Conservation (phyloP, 2,888 invertebrate genomes). For the Drosophila prolongata region DNA sequence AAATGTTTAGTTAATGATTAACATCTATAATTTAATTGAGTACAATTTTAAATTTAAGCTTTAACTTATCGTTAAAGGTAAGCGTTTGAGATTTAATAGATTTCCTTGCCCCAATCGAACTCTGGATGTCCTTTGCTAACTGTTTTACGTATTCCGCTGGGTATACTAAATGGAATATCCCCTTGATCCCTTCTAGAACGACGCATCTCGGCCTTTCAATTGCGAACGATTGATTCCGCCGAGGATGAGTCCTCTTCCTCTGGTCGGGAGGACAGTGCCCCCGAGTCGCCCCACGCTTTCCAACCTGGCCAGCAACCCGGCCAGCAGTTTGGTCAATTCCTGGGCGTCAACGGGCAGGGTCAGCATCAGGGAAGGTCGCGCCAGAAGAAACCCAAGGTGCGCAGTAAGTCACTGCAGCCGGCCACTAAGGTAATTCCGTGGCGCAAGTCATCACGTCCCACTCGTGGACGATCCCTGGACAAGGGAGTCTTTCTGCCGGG, state of each 20-base stretch:
- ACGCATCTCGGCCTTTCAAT: slow-evolving; percentile 83
- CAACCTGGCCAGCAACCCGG: slow-evolving; percentile 56
- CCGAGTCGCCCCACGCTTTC: slow-evolving; percentile 75
- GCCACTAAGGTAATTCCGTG: slow-evolving; percentile 82
- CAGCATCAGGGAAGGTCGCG: slow-evolving; percentile 82
- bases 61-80: slow-evolving; percentile 35
- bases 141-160: not conserved
- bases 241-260: slow-evolving; percentile 84
- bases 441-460: slow-evolving; percentile 82
- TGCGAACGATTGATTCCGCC: slow-evolving; percentile 82
- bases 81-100: not conserved
- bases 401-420: slow-evolving; percentile 84
- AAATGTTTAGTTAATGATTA: not conserved
- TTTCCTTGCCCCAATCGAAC: slow-evolving; percentile 32
- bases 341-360: slow-evolving; percentile 75
- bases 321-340: slow-evolving; percentile 74
- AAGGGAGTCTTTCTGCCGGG: slow-evolving; percentile 83
- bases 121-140: slow-evolving; percentile 43
- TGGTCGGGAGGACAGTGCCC: slow-evolving; percentile 83
- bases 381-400: slow-evolving; percentile 79
- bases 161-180: slow-evolving; percentile 17
- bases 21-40: too few relatives aligned
- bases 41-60: too few relatives aligned
- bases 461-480: slow-evolving; percentile 85
- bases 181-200: slow-evolving; percentile 71